phyloP scores from a whole-genome alignment of 2,888 invertebrate genomes.

The Pristionchus fissidentatus region DNA sequence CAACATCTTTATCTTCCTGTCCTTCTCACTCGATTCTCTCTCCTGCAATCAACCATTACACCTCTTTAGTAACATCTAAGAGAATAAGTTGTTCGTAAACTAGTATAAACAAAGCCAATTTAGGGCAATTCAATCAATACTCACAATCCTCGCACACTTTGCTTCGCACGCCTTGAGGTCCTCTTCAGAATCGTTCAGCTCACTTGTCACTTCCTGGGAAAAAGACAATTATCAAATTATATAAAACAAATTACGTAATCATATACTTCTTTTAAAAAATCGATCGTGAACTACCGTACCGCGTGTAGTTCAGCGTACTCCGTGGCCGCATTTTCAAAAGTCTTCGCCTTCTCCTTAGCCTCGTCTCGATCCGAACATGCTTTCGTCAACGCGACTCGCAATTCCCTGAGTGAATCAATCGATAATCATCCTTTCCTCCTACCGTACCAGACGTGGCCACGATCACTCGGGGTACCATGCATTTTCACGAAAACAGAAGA shows the following conservation, averaged over 20 bases:
- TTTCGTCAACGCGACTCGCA: background rate
- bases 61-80: too few species aligned
- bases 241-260: background rate
- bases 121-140: too few species aligned
- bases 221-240: too few species aligned
- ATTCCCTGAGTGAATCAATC: background rate
- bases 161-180: background rate
- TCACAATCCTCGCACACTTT: background rate
- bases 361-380: too few species aligned
- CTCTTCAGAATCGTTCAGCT: constrained; percentile 6
- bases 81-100: too few species aligned
- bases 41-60: too few species aligned
- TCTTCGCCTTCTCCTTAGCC: background rate
- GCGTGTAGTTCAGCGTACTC: background rate
- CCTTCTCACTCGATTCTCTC: background rate
- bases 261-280: background rate
- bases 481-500: too few species aligned
- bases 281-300: background rate
- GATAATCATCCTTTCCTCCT: too few species aligned
- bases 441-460: too few species aligned
- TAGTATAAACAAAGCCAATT: too few species aligned
- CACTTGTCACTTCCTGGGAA: background rate
- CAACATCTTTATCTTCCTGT: background rate
- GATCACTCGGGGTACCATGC: too few species aligned
- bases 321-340: background rate